These are phyloP conservation scores for Indicator maculatus DNA, from an alignment of 2,113 vertebrate species.

Conservation along the genomic window DNA sequence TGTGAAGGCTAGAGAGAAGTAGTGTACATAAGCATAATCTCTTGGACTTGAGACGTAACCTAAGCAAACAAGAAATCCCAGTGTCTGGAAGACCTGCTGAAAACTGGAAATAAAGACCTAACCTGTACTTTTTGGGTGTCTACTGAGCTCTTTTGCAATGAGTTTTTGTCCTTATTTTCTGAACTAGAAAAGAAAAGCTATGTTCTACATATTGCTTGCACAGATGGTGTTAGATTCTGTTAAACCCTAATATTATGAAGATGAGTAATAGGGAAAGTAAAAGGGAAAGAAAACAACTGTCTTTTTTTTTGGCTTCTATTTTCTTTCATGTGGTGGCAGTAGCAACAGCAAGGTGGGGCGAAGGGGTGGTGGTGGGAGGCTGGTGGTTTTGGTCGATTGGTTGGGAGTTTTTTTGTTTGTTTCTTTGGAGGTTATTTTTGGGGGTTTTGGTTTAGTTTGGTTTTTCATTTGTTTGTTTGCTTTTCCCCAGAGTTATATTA, in stretches of 20 bases:
- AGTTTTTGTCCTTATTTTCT: neutral
- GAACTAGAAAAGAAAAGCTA: neutral
- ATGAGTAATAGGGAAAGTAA: neutral
- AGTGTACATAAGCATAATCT: neutral
- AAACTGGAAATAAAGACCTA: neutral
- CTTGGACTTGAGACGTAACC: neutral
- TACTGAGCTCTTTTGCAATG: neutral
- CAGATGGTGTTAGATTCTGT: neutral
- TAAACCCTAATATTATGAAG: neutral
- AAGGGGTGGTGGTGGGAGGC: too few relatives aligned
- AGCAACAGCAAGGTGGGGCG: neutral
- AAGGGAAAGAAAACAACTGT: neutral
- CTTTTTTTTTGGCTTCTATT: neutral
- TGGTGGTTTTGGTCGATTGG: too few relatives aligned
- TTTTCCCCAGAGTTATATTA: rapidly evolving
- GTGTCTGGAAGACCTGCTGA: neutral
- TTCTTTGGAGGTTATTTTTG: too few relatives aligned
- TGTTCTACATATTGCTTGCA: neutral
- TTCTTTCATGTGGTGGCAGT: neutral
- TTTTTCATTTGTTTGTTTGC: too few relatives aligned
- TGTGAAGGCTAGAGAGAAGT: neutral
- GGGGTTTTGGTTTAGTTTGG: too few relatives aligned
- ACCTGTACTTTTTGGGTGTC: neutral
- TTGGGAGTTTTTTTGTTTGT: too few relatives aligned
- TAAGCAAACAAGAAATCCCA: neutral